These are phyloP conservation scores for Romanogobio albipinnatus DNA, from an alignment of 2,113 vertebrate species.

Conservation along the genomic window DNA sequence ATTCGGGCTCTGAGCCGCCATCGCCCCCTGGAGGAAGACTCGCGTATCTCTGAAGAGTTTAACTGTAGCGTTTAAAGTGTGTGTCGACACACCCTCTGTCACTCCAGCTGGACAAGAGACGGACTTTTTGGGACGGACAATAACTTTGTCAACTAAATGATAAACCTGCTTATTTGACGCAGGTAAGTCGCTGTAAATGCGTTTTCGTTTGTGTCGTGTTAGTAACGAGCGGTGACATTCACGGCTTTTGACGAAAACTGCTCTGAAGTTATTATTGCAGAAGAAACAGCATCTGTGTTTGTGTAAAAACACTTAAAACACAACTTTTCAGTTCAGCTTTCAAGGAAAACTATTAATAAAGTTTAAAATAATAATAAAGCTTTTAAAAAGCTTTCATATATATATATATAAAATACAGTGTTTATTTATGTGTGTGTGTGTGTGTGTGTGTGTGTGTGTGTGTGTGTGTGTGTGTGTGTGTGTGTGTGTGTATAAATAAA, in stretches of 20 bases:
- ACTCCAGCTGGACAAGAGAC: not conserved
- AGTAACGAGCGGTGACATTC: not conserved
- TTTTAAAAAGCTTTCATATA: no score
- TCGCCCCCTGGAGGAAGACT: not conserved
- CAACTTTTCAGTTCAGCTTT: not conserved
- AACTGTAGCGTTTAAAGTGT: not conserved
- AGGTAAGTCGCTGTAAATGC: not conserved
- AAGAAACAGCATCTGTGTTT: not conserved
- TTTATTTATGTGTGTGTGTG: no score
- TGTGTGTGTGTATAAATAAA: no score
- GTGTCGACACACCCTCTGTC: not conserved
- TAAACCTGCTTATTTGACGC: not conserved
- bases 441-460: no score
- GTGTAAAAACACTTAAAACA: not conserved
- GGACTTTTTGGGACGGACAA: not conserved
- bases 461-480: no score
- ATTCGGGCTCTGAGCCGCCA: not conserved
- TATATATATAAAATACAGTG: no score
- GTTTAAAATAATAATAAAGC: no score
- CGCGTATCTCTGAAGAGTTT: not conserved
- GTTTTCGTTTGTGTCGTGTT: not conserved
- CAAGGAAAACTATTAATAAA: no score
- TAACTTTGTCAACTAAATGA: slow-evolving; percentile 3
- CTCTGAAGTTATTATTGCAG: not conserved
- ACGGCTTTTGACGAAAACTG: not conserved